Evolutionary conservation across 2,888 invertebrate species (phyloP).

Genomic region (Acronicta aceris): DNA sequence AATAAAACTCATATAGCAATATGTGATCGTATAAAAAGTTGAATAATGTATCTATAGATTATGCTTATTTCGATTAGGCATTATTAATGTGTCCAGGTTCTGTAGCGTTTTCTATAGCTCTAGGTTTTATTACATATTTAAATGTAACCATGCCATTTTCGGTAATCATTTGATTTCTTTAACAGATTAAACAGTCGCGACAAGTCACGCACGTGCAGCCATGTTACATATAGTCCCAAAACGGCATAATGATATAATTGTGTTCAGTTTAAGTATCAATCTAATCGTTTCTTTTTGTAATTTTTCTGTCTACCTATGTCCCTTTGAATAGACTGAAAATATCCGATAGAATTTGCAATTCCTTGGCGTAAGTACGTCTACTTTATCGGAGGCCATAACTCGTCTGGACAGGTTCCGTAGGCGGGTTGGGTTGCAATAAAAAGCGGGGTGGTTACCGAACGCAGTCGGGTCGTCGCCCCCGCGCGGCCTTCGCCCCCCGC

Average conservation of each 20-base stretch:
- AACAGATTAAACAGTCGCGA: constrained; percentile 33
- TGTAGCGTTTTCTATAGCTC: constrained; percentile 5
- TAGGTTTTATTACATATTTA: constrained; percentile 32
- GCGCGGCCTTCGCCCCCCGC: constrained; percentile 81
- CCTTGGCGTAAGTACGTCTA: constrained; percentile 69
- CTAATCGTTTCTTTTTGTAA: constrained; percentile 24
- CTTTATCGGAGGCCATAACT: constrained; percentile 75
- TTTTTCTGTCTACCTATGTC: constrained; percentile 21
- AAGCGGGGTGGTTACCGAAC: constrained; percentile 72
- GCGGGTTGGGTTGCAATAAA: constrained; percentile 71
- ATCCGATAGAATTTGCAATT: constrained; percentile 67
- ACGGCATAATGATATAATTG: constrained; percentile 49
- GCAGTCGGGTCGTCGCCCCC: constrained; percentile 77
- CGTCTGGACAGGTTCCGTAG: constrained; percentile 73
- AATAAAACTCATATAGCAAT: constrained; percentile 34
- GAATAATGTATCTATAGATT: neutral
- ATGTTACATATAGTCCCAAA: constrained; percentile 31
- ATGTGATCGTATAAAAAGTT: constrained; percentile 11
- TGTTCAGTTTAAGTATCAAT: constrained; percentile 22
- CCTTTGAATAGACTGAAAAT: constrained; percentile 49
- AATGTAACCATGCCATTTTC: constrained; percentile 36
- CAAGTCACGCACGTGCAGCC: constrained; percentile 31
- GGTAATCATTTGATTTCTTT: constrained; percentile 41
- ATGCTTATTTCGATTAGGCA: too few relatives aligned
- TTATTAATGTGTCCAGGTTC: constrained; percentile 5